Evolutionary conservation across 2,888 invertebrate genomes (phyloP).

Genomic region (Rugalucina vietnamica): DNA sequence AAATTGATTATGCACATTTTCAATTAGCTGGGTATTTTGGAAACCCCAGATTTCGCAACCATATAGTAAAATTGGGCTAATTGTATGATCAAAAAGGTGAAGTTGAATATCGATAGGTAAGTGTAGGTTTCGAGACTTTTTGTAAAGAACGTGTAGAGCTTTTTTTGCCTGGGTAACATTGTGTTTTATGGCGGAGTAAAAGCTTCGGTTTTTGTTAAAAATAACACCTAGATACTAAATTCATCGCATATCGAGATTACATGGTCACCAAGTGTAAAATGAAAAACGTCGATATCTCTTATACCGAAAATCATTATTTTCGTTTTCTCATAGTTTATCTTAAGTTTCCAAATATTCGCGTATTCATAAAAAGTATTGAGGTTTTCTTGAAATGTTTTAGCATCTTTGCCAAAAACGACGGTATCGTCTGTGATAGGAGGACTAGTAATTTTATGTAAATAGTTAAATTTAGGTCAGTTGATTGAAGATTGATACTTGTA

Average conservation of each 20-base stretch:
- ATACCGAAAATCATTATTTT: conserved; percentile 31
- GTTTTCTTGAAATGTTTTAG: conserved; percentile 23
- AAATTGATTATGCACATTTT: conserved; percentile 24
- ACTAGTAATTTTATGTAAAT: conserved; percentile 30
- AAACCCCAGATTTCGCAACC: conserved; percentile 33
- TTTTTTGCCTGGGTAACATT: background rate
- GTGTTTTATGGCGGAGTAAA: background rate
- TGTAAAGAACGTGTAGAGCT: background rate
- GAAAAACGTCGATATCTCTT: background rate
- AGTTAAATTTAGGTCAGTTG: background rate
- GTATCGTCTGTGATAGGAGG: conserved; percentile 48
- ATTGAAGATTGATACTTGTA: background rate
- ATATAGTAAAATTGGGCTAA: background rate
- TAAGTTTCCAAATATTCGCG: conserved; percentile 41
- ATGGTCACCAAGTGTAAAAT: conserved; percentile 12
- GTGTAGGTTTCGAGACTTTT: background rate
- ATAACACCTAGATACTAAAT: background rate
- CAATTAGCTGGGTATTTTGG: conserved; percentile 34
- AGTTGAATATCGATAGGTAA: background rate
- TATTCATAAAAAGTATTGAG: conserved; percentile 42
- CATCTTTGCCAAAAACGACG: conserved; percentile 28
- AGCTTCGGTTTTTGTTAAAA: background rate
- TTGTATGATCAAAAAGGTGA: background rate
- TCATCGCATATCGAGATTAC: background rate
- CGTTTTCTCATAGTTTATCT: conserved; percentile 29